Evolutionary conservation across 2,797 vertebrate species (phyloP).

Genomic region (Tragelaphus eurycerus): DNA sequence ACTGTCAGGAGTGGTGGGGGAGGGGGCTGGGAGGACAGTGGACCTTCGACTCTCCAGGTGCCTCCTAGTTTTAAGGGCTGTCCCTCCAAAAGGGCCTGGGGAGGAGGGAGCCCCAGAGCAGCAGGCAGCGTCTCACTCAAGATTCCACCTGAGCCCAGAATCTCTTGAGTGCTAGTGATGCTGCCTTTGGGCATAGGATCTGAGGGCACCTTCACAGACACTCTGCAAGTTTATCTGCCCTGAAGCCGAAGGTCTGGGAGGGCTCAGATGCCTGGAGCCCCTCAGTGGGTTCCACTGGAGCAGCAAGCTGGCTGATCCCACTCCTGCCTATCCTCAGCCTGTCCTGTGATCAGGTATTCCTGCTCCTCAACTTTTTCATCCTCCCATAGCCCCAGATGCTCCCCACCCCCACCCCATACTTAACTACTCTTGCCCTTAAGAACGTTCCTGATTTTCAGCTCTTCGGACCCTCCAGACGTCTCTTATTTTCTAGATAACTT

Average conservation of each 20-base stretch:
- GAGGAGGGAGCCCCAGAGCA: neutral
- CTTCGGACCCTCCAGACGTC: neutral
- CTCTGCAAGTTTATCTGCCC: neutral
- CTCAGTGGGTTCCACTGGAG: neutral
- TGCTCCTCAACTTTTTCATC: neutral
- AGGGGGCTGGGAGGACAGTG: neutral
- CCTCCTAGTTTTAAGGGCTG: neutral
- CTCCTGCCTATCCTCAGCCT: neutral
- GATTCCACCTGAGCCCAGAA: neutral
- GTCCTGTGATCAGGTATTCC: neutral
- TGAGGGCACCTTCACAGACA: neutral
- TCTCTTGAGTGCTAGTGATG: neutral
- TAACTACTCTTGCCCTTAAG: neutral
- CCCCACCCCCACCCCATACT: neutral
- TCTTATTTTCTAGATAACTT: conserved; percentile 1
- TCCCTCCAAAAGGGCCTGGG: neutral
- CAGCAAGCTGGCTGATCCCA: neutral
- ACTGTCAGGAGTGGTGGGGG: neutral
- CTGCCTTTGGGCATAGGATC: neutral
- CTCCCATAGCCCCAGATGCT: neutral
- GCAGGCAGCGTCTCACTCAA: neutral
- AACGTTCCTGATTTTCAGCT: neutral
- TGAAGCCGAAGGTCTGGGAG: neutral
- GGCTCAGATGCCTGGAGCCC: neutral
- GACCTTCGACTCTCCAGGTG: neutral